These are phyloP conservation scores for Pardosa pseudoannulata DNA, from an alignment of 2,888 invertebrate species.

Conservation along the genomic window DNA sequence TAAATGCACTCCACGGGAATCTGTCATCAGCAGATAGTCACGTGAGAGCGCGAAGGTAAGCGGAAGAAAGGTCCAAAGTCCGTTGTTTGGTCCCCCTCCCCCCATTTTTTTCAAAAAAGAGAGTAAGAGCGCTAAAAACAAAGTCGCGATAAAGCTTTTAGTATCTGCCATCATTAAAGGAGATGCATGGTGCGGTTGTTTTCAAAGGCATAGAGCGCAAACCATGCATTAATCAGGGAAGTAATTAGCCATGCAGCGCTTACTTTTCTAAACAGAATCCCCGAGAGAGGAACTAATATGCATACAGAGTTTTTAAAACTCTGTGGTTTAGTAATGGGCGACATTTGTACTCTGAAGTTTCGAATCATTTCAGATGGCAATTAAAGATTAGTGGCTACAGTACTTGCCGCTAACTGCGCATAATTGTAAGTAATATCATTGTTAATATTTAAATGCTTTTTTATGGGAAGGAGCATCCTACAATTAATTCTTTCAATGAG, in stretches of 20 bases:
- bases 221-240: slow-evolving; percentile 29
- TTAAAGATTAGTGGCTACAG: no score
- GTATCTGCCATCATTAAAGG: slow-evolving; percentile 16
- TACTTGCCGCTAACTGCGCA: no score
- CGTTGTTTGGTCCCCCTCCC: neutral
- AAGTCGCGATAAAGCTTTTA: slow-evolving; percentile 20
- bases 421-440: no score
- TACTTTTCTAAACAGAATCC: neutral
- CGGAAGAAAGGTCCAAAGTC: slow-evolving; percentile 5
- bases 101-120: slow-evolving; percentile 2
- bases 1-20: slow-evolving; percentile 32
- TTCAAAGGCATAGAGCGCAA: neutral
- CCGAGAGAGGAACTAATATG: neutral
- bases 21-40: slow-evolving; percentile 47
- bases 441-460: no score
- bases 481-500: no score
- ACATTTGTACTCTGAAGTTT: no score
- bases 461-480: no score
- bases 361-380: no score
- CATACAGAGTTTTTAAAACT: neutral
- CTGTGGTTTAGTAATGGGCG: no score
- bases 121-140: slow-evolving; percentile 25
- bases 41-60: neutral
- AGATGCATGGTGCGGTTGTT: slow-evolving; percentile 1
- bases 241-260: slow-evolving; percentile 2